Evolutionary conservation across 2,797 vertebrate genomes (phyloP), one percentile per base, ranked within the genome.

Genomic region (Crenichthys baileyi): DNA sequence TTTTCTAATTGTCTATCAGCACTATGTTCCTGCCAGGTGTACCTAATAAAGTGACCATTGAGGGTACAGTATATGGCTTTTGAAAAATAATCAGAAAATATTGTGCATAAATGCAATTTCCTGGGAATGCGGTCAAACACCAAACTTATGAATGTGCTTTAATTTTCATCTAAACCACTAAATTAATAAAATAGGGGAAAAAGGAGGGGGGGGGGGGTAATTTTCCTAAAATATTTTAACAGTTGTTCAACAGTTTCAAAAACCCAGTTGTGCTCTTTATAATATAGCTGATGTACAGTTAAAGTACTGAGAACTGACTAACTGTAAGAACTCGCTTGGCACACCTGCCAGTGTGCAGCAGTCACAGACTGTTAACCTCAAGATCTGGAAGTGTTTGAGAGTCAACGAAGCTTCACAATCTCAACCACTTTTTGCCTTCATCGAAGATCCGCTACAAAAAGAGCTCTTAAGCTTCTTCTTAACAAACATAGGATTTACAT

Each of bases 281-380:
- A 60, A 73, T 72, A 60, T n/a, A 78, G 72, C 61, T 80, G 81
- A 89, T 75, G 79, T 75, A 72, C 79, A 67, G 70, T 77, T 63
- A 76, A 87, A 84, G 73, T 68, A 78, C 29, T 3, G 67, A 84
- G 85, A 88, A 85, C 80, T 84, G 84, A 87, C 78, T 88, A 81
- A 77, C 74, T 85, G 70, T 84, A 88, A 73, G 86, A 85, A 79
- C 72, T 89, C 80, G 87, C 73, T 88, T 85, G 84, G 89, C 87
- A 83, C 95, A 96, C 93, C 95, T 96, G 95, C 90, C 91, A 90
- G 89, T 82, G 81, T 92, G 89, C 90, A 89, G 87, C 93, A 94
- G 96, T 96, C 95, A 95, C 94, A 96, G 88, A 81, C 94, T 89
- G 96, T 96, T 96, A 95, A 96, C 95, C 95, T 94, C 95, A 94